Evolutionary conservation across 1,140 invertebrate species (phyloP).

Genomic region (Zaprionus kolodkinae): DNA sequence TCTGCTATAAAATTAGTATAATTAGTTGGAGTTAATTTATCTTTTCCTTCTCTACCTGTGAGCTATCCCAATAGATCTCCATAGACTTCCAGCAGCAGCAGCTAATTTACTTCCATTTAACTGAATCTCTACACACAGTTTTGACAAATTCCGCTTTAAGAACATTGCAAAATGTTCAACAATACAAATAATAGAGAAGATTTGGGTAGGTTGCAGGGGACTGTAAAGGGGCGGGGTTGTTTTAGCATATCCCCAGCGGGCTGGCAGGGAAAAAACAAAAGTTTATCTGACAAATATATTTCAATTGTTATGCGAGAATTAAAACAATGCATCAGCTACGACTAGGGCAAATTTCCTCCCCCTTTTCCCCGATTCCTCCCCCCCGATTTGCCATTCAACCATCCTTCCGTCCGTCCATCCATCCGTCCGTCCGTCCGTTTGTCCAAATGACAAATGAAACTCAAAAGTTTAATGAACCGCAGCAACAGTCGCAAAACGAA

Average conservation of each 20-base stretch:
- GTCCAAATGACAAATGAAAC: constrained; percentile 71
- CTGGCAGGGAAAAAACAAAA: constrained; percentile 63
- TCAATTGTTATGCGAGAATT: constrained; percentile 67
- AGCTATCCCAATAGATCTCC: neutral
- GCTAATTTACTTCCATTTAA: constrained; percentile 11
- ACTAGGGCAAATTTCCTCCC: neutral
- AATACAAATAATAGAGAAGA: constrained; percentile 4
- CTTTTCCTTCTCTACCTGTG: too few relatives aligned
- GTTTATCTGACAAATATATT: constrained; percentile 79
- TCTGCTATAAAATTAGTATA: neutral
- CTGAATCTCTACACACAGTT: neutral
- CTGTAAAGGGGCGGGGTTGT: too few relatives aligned
- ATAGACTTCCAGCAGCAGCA: neutral
- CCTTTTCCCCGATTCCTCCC: neutral
- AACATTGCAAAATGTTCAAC: neutral
- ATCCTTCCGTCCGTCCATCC: neutral
- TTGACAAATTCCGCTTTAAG: constrained; percentile 30
- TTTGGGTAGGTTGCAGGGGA: neutral
- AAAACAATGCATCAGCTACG: constrained; percentile 53
- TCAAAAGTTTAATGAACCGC: constrained; percentile 79
- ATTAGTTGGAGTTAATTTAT: too few relatives aligned
- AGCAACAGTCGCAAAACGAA: constrained; percentile 69
- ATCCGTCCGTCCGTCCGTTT: neutral
- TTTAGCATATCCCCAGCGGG: constrained; percentile 4
- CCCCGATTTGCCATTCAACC: neutral